Base-by-base conservation (phyloP, 2,797 vertebrate species). In the Gadopsis marmoratus region DNA sequence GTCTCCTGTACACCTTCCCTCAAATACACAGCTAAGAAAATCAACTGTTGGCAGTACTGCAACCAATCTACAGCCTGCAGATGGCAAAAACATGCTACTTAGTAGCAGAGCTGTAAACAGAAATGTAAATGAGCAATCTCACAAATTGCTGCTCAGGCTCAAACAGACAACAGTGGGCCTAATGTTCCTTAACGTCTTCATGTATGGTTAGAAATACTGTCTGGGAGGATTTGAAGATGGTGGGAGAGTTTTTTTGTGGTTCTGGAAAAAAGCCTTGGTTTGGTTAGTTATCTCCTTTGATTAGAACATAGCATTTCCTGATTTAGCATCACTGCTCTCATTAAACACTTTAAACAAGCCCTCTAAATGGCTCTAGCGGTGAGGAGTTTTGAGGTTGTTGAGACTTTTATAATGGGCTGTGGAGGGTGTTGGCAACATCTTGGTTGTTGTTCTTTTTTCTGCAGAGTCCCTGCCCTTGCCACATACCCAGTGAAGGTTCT, bases 241-340 rank as follows among this genome's bases (percentile, higher is more conserved):
- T 39, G 53, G 39, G 45, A 65, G 82, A 50, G 58, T 82, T 71
- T 73, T 60, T 79, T 75, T 6, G 59, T 82, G 71, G 48, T 43
- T 82, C 23, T 68, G 68, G 53, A 66, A 63, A 75, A 78, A 71
- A 51, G 19, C 21, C 17, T 66, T 68, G 41, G 51, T 71, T 80
- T 68, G 41, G 55, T 73, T 80, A 56, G 2, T 61, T 55, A 79
- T 48, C 23, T 59, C n/a, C 53, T 84, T 60, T 60, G 74, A 82
- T 82, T 62, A 64, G 53, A 85, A 66, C 56, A 37, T 39, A 71
- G 39, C 12, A 51, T 88, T 84, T 82, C 73, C 76, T 88, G 79
- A 65, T 73, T 74, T 54, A 61, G 72, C 51, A 33, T 69, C 4
- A 53, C 74, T 50, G 31, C 62, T 63, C 61, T 75, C 58, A 71